Percentiles rank a stretch among this genome's conserved stretches.
Evolutionary conservation across 2,113 vertebrate genomes (phyloP).

Genomic region (Cyrtonyx montezumae): DNA sequence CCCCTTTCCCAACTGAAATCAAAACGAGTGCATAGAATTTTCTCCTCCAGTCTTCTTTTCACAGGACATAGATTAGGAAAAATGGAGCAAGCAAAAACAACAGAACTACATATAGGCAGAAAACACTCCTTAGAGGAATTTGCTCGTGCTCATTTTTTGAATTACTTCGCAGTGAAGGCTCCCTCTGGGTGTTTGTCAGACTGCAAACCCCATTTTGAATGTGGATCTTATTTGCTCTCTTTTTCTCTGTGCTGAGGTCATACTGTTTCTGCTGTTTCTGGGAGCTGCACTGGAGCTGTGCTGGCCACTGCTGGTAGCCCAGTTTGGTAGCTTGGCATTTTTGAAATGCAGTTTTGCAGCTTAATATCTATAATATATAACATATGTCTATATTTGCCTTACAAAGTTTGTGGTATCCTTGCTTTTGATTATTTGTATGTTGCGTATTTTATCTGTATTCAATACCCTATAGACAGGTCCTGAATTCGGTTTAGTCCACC

Average conservation of each 20-base stretch:
- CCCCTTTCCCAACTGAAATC: neutral
- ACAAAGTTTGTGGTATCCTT: neutral
- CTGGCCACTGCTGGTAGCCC: neutral
- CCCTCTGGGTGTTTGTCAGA: neutral
- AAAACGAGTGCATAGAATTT: neutral
- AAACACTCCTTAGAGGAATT: neutral
- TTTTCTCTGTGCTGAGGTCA: neutral
- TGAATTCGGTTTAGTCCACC: neutral
- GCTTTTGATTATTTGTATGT: slow-evolving; percentile 35
- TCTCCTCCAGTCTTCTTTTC: neutral
- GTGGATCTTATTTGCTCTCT: neutral
- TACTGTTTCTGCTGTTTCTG: neutral
- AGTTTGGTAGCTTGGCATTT: neutral
- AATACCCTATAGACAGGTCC: neutral
- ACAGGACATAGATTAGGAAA: neutral
- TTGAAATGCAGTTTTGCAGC: neutral
- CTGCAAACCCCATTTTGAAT: neutral
- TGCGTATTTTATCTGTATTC: slow-evolving; percentile 1
- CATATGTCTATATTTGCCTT: neutral
- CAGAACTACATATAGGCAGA: neutral
- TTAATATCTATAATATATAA: neutral
- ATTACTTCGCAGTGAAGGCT: neutral
- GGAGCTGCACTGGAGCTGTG: neutral
- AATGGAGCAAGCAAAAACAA: neutral
- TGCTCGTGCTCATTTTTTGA: neutral